Conservation (phyloP, 2,113 vertebrate genomes). For the Enhydra lutris region DNA sequence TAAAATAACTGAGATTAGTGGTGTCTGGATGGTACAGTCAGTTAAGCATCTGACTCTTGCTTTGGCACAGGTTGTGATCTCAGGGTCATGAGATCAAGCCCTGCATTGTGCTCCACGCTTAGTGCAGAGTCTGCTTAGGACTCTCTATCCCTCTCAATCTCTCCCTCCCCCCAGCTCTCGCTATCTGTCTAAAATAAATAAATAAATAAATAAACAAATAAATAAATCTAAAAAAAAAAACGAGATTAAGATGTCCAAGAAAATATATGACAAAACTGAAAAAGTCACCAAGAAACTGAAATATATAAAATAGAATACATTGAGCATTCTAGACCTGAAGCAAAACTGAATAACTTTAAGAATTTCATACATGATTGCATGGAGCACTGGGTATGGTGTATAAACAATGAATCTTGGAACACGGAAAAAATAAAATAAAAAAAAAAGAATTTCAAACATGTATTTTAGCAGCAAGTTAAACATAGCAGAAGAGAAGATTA, state of each 20-base stretch:
- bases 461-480: background rate
- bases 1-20: background rate
- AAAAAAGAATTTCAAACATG: background rate
- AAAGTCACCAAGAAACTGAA: background rate
- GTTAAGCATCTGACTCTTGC: background rate
- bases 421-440: too few relatives aligned
- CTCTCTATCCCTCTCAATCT: background rate
- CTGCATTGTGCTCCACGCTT: background rate
- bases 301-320: background rate
- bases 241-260: background rate
- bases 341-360: background rate
- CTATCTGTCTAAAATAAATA: background rate
- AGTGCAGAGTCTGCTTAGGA: background rate
- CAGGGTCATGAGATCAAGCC: background rate
- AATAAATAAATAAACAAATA: background rate
- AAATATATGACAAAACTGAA: background rate
- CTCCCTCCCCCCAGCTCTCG: background rate
- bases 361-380: background rate
- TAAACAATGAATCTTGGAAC: too few relatives aligned
- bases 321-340: background rate
- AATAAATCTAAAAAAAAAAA: background rate
- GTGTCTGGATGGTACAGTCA: background rate
- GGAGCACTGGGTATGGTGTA: too few relatives aligned
- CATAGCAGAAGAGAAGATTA: background rate
- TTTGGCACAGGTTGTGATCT: background rate